Percentiles rank a stretch among this genome's conserved stretches.
Evolutionary conservation across 1,140 invertebrate genomes (phyloP).

Genomic region (Drosophila quadrilineata): DNA sequence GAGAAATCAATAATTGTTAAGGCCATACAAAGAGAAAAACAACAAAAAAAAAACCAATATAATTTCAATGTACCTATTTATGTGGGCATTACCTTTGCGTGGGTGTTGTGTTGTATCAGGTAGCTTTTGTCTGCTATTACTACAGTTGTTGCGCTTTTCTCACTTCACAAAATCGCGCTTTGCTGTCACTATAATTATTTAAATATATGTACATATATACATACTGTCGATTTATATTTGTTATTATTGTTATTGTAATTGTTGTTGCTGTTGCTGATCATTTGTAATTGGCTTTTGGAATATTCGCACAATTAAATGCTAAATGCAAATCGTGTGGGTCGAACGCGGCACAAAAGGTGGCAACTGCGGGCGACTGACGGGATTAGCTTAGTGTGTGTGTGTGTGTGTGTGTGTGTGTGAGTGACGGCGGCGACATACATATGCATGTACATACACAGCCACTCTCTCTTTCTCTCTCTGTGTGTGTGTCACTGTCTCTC

Average conservation of each 20-base stretch:
- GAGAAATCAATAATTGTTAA: no score
- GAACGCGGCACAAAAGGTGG: background rate
- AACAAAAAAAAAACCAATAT: no score
- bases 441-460: no score
- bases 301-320: slow-evolving; percentile 70
- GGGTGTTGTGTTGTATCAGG: background rate
- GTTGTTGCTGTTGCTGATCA: slow-evolving; percentile 15
- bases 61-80: no score
- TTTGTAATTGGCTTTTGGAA: slow-evolving; percentile 26
- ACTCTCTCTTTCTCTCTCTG: no score
- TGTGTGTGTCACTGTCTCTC: no score
- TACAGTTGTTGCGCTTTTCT: background rate
- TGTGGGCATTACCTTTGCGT: no score
- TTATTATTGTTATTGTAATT: background rate
- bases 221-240: background rate
- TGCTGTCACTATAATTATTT: slow-evolving; percentile 33
- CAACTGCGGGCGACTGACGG: background rate
- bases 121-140: background rate
- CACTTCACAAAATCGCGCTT: background rate
- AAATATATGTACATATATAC: slow-evolving; percentile 27
- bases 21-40: no score
- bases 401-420: no score
- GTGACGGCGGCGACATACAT: no score
- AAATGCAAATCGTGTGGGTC: slow-evolving; percentile 28
- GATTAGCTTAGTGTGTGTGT: background rate